Base-by-base conservation (phyloP, 1,140 invertebrate genomes). In the Drosophila kikkawai region DNA sequence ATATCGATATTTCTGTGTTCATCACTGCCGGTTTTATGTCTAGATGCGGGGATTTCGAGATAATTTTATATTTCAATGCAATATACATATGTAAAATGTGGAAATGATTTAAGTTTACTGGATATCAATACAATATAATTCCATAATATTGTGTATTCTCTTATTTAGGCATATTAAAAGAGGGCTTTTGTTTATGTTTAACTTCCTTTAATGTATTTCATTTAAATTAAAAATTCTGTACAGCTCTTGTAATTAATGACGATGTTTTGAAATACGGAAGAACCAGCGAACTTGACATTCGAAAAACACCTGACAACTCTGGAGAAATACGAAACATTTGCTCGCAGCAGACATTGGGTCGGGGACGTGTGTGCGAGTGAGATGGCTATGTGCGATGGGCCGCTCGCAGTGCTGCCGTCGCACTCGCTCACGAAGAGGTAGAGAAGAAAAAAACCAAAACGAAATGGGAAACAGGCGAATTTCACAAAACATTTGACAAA, bases 401-500 rank as follows among this genome's bases (percentile, higher is more conserved):
- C 39, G 59, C 37, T 41, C 42, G 37, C 22, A 65, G 32, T 79
- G 39, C 29, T 73, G 78, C 70, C 29, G 50, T 84, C 63, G 79
- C 83, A 76, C 70, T 86, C 79, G 44, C 70, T 64, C 83, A 85
- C 83, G 76, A 78, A 87, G 83, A 82, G 80, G 76, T 87, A 86
- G 79, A 87, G 83, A 87, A 87, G 80, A 87, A 87, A 87, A 85
- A 87, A 82, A 76, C 64, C 77, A 85, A 85, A 85, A 85, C 78
- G 80, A 73, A 87, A 74, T 74, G 60, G 67, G 71, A 82, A 81
- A 82, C 67, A 67, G 64, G 71, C 59, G 58, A 68, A 79, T 74
- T 83, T 80, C 70, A 86, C 79, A 75, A 75, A 76, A 82, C 71
- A 82, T 66, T 74, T 74, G 50, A 87, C 70, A 69, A 78, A 58